Percentiles rank a stretch among this genome's conserved stretches.
Conservation (phyloP, 2,797 vertebrate species). For the Pseudomugil tenellus region DNA sequence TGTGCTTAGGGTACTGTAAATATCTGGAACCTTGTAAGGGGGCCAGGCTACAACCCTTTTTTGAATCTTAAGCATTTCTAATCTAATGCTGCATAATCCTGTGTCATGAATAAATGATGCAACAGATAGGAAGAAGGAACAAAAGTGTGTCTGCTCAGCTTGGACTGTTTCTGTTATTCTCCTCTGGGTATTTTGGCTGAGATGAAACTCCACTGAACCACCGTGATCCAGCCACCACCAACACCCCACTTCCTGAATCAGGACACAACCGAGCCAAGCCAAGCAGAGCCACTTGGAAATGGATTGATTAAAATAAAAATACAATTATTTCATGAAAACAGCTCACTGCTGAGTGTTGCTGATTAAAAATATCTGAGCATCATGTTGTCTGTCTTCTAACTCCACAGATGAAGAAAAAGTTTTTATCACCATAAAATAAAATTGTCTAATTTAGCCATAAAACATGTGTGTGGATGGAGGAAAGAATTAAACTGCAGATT, state of each 20-base stretch:
- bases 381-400: neutral
- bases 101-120: slow-evolving; percentile 68
- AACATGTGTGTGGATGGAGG: neutral
- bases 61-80: slow-evolving; percentile 34
- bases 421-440: neutral
- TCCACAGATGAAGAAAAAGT: neutral
- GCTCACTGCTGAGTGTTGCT: too few species aligned
- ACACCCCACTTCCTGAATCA: slow-evolving; percentile 58
- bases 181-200: slow-evolving; percentile 67
- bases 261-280: slow-evolving; percentile 32
- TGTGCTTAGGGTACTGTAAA: slow-evolving; percentile 1
- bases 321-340: too few species aligned
- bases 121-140: slow-evolving; percentile 61
- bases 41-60: neutral
- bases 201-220: slow-evolving; percentile 61
- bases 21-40: slow-evolving; percentile 27
- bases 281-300: slow-evolving; percentile 39
- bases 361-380: neutral
- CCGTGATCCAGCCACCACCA: neutral
- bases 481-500: neutral
- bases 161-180: slow-evolving; percentile 68
- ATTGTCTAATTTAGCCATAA: too few species aligned
- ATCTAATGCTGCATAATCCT: slow-evolving; percentile 62
- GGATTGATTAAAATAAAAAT: slow-evolving; percentile 31
- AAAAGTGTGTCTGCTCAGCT: slow-evolving; percentile 39